Base-by-base conservation (phyloP, 1,140 invertebrate species). In the Camponotus floridanus region DNA sequence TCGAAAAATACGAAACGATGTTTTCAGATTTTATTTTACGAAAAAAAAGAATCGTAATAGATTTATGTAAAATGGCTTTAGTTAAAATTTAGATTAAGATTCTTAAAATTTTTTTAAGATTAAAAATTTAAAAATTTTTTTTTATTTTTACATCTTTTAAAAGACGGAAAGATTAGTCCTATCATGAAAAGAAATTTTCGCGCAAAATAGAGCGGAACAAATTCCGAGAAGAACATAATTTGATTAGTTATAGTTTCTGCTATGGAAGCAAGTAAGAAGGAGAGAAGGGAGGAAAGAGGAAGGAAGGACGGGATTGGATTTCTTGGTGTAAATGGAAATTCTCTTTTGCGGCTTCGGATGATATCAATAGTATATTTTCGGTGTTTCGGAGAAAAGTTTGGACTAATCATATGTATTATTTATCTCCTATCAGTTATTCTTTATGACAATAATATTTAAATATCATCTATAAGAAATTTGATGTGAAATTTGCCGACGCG, bases 181-280 rank as follows among this genome's bases (percentile, higher is more conserved):
- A n/a, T 45, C 39, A 31, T 4, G 15, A 42, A 26, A 64, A 33
- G 21, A 31, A 9, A 45, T 18, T 62, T 39, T n/a, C 15, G 15
- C n/a, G 13, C 51, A n/a, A 78, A 78, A 78, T 26, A 21, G 6
- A 78, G 3, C 61, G 42, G 36, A 51, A 64, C 78, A 61, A 80
- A 87, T 86, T 88, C 51, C 21, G 15, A 1, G 57, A 55, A 86
- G 48, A 68, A 26, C 48, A 59, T 70, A 85, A 85, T 62, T 61
- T 36, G 70, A 89, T 89, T 88, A 88, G 59, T 31, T 57, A 62
- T 59, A 68, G 51, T 62, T 89, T 62, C 51, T 76, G 26, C 57
- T 9, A 2, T 51, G 4, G 3, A 51, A 13, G 15, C 4, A 48
- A 48, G 3, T 15, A 48, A 48, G 13, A 4, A 39, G 13, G 48